Conservation (phyloP, 2,797 vertebrate genomes). For the Poecilia velifera region DNA sequence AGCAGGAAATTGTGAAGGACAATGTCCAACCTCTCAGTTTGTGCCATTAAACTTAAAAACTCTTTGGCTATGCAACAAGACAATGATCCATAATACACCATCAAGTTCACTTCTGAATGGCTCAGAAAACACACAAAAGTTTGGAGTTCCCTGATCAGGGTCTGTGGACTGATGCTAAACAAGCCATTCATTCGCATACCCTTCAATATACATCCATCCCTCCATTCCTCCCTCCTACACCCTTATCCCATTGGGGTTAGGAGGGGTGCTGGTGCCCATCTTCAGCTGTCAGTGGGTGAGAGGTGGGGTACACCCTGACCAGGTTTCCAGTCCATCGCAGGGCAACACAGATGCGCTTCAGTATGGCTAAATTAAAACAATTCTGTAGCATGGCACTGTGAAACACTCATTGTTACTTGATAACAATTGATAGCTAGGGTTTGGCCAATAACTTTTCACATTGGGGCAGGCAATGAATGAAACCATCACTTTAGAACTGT, state of each 20-base stretch:
- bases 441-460: background rate
- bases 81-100: background rate
- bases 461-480: no score
- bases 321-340: no score
- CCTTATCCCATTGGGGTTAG: no score
- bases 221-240: no score
- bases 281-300: no score
- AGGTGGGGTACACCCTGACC: no score
- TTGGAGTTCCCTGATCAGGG: background rate
- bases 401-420: background rate
- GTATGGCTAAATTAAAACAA: background rate
- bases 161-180: background rate
- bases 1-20: background rate
- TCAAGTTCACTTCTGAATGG: background rate
- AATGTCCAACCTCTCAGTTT: background rate
- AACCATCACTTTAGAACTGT: background rate
- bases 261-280: no score
- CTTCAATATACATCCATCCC: no score
- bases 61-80: background rate
- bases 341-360: background rate
- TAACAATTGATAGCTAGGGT: no score
- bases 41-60: background rate
- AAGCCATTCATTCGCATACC: background rate
- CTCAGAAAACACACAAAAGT: background rate
- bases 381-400: background rate